Evolutionary conservation across 2,797 vertebrate genomes (phyloP), one percentile per base, ranked within the genome.

Genomic region (Sebastes matsubarae): DNA sequence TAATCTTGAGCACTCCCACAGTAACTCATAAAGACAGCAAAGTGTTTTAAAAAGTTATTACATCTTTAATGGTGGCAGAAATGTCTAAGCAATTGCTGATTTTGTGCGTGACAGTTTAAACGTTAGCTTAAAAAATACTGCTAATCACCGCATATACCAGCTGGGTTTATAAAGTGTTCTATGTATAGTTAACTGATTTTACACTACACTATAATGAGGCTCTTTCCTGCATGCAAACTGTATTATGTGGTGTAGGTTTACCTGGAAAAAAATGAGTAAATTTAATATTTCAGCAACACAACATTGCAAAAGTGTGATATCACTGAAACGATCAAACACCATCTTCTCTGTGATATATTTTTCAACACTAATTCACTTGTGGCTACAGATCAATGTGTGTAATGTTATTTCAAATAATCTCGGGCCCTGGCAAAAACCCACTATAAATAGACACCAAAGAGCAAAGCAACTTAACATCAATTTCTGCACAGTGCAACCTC

Each of bases 401-500:
- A 1, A 4, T 32, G 1, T 16, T 5, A 18, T 8, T 52, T 3
- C 12, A 64, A 74, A 70, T 63, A 72, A 59, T 29, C 16, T 55
- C 4, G 50, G 72, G 10, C 36, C 3, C 13, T 16, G 8, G 60
- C 46, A 70, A 61, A 76, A 72, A 12, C 2, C 4, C 32, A 61
- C 27, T 38, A 54, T 25, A 80, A 72, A 82, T 46, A 77, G 18
- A 32, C 54, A 70, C 12, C 5, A 79, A 69, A 77, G 64, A 64
- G 57, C 72, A 83, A 75, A 69, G 30, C 72, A 34, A 50, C 36
- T 70, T 65, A 27, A 42, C 54, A 52, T 81, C 57, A 57, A 13
- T 86, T 83, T 87, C 18, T 82, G 72, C 75, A 73, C 54, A 46
- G 34, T 72, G 79, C 52, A 60, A 55, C 68, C 87, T 83, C 69